Percentiles rank a stretch among this genome's conserved stretches.
These are phyloP conservation scores for Alexandromys fortis DNA, from an alignment of 2,113 vertebrate species.

Conservation along the genomic window DNA sequence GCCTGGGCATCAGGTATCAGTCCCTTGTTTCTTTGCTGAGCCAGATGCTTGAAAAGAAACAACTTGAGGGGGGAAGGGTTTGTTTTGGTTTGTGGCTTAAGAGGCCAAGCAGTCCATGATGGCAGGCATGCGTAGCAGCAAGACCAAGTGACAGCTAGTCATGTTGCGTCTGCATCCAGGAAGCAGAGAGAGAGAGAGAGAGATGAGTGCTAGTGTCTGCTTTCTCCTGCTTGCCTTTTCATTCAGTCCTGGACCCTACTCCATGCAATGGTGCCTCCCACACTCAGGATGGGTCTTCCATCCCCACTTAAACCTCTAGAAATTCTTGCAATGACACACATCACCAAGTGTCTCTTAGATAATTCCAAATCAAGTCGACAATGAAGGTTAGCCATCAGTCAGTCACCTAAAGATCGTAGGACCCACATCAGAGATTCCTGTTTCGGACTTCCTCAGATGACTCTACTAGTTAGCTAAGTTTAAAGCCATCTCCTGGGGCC, in stretches of 20 bases:
- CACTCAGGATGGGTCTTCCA: neutral
- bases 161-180: neutral
- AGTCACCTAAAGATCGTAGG: neutral
- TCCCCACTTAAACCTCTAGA: neutral
- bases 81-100: neutral
- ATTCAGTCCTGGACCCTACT: neutral
- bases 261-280: no score
- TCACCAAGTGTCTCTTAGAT: neutral
- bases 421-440: neutral
- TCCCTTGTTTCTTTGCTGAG: neutral
- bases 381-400: neutral
- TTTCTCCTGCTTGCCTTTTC: neutral
- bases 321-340: neutral
- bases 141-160: neutral
- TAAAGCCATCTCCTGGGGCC: neutral
- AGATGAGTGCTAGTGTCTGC: neutral
- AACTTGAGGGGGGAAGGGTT: neutral
- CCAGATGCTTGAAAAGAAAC: neutral
- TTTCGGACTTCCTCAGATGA: neutral
- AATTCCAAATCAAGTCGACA: neutral
- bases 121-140: neutral
- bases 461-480: neutral
- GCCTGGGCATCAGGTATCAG: neutral
- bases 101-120: neutral
- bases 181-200: neutral